phyloP scores from a whole-genome alignment of 2,888 invertebrate species.

The Diloba caeruleocephala region DNA sequence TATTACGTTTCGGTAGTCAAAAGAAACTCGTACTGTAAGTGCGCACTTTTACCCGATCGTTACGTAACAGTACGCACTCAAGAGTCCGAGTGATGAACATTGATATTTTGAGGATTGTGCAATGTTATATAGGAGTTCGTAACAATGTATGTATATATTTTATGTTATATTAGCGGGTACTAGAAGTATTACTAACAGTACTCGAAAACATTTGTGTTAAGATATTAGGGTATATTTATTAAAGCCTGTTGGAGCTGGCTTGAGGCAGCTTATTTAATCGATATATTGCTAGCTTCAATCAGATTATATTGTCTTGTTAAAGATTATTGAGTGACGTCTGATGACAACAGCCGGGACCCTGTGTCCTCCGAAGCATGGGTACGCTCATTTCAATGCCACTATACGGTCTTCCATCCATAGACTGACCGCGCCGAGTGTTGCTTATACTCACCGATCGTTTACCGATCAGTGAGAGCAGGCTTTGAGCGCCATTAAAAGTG shows the following conservation, averaged over 20 bases:
- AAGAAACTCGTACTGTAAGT: no score
- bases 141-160: constrained; percentile 32
- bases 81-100: constrained; percentile 8
- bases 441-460: no score
- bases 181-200: constrained; percentile 57
- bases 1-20: no score
- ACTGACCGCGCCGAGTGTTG: no score
- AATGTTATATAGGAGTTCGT: constrained; percentile 44
- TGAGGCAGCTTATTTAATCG: constrained; percentile 15
- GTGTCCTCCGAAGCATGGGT: no score
- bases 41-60: neutral
- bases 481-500: no score
- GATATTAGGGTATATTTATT: constrained; percentile 17
- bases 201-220: constrained; percentile 15
- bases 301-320: neutral
- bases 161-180: constrained; percentile 51
- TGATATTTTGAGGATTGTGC: constrained; percentile 56
- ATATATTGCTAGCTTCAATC: neutral
- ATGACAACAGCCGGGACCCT: neutral
- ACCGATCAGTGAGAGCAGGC: neutral
- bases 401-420: no score
- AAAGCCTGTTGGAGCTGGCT: constrained; percentile 4
- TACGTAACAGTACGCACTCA: neutral
- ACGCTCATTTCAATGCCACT: no score
- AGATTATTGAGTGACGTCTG: no score